Evolutionary conservation across 2,113 vertebrate species (phyloP).

Genomic region (Gobio gobio): DNA sequence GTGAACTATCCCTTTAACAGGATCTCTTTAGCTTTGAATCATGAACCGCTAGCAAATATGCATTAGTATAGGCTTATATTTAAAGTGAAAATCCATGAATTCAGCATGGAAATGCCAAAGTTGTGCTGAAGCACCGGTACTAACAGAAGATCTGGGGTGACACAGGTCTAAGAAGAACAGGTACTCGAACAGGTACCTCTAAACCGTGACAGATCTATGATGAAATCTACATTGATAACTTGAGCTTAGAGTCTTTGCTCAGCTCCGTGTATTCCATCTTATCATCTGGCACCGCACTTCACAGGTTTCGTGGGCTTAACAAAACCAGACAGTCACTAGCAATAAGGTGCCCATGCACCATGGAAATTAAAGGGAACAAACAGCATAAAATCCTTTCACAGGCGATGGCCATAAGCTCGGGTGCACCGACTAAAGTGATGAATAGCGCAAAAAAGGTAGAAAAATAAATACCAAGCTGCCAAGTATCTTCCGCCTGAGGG

Average conservation of each 20-base stretch:
- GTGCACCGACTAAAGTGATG: conserved; percentile 53
- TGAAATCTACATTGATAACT: conserved; percentile 57
- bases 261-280: conserved; percentile 43
- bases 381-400: conserved; percentile 63
- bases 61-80: background rate
- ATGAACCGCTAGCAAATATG: background rate
- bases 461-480: conserved; percentile 52
- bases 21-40: background rate
- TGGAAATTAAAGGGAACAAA: conserved; percentile 61
- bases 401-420: conserved; percentile 54
- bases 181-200: conserved; percentile 36
- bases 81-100: background rate
- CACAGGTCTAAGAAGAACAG: conserved; percentile 7
- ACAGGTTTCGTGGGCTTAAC: conserved; percentile 48
- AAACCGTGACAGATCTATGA: conserved; percentile 47
- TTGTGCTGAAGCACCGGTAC: background rate
- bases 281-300: conserved; percentile 50
- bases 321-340: conserved; percentile 54
- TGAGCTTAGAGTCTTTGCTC: conserved; percentile 40
- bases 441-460: conserved; percentile 45
- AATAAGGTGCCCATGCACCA: conserved; percentile 56
- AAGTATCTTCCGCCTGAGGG: conserved; percentile 53
- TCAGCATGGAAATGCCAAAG: background rate
- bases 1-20: background rate
- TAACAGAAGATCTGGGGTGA: conserved; percentile 35